Base-by-base conservation (phyloP, 2,113 vertebrate species). In the Clarias macrocephalus region DNA sequence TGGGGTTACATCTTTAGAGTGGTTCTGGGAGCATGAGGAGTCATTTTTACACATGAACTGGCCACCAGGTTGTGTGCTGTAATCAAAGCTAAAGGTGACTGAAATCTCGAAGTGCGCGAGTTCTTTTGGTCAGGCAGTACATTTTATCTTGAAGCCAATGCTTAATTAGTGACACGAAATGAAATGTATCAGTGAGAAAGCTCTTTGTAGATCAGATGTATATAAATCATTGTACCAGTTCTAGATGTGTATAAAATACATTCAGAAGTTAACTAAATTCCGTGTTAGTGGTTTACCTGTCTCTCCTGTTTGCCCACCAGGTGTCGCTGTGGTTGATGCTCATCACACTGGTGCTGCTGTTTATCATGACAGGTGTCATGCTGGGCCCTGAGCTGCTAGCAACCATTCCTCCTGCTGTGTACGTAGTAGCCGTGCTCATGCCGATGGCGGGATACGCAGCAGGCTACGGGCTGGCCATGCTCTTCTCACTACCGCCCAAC, bases 331-430 rank as follows among this genome's bases (percentile, higher is more conserved):
- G 98, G 97, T 98, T 97, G 56, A 96, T 99, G 90, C 92, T 99
- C 65, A 90, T 98, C 92, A 97, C 97, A 12, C 94, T 99, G 33
- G 92, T 99, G 90, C 88, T 97, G 91, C 97, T 99, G 80, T 99
- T 99, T 95, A 97, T 99, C 93, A 94, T 99, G 92, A 99, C 98
- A 0, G 97, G 96, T 75, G 96, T 95, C 5, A 97, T 99, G 97
- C 92, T 99, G 93, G 98, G 98, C 37, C 98, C 98, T 0, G 95
- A 97, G 65, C 95, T 99, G 59, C 89, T 99, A 92, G 95, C 97
- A 66, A 96, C 95, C 28, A 98, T 99, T 86, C 97, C 97, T 0
- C 94, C 96, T 0, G 95, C 97, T 0, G 97, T 99, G 62, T 99
- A 99, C 0, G 86, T 96, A 88, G 95, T 99, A 85, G 98, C 98